Percentiles rank a stretch among this genome's conserved stretches.
phyloP scores from a whole-genome alignment of 1,140 invertebrate species.

The Tetranychus urticae region DNA sequence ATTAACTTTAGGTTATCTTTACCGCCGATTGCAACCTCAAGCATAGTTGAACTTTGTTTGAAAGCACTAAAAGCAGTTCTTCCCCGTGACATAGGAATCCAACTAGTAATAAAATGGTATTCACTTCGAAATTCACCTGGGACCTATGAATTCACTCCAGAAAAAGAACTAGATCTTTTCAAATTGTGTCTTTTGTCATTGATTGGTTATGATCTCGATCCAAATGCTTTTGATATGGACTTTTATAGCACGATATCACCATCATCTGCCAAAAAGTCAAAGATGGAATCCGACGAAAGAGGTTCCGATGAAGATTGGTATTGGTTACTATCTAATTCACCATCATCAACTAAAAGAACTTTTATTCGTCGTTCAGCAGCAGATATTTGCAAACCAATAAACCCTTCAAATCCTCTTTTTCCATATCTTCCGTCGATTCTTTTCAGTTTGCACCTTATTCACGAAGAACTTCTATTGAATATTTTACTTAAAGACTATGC shows the following conservation, averaged over 20 bases:
- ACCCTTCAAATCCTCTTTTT: slow-evolving; percentile 34
- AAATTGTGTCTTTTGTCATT: slow-evolving; percentile 26
- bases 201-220: slow-evolving; percentile 37
- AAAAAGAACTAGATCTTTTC: slow-evolving; percentile 62
- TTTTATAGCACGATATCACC: background rate
- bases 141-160: slow-evolving; percentile 42
- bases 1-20: slow-evolving; percentile 40
- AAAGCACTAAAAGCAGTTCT: slow-evolving; percentile 42
- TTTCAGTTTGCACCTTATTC: slow-evolving; percentile 58
- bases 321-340: slow-evolving; percentile 1
- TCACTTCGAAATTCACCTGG: slow-evolving; percentile 59
- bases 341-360: slow-evolving; percentile 2
- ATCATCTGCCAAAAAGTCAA: slow-evolving; percentile 9
- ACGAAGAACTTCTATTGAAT: slow-evolving; percentile 68
- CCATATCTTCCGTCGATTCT: slow-evolving; percentile 44
- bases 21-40: slow-evolving; percentile 22
- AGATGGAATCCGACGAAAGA: slow-evolving; percentile 14
- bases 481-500: slow-evolving; percentile 38
- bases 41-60: slow-evolving; percentile 29
- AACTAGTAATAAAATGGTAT: slow-evolving; percentile 62
- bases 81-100: slow-evolving; percentile 43
- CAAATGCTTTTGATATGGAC: background rate
- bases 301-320: slow-evolving; percentile 15
- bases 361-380: background rate
- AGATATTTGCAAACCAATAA: slow-evolving; percentile 13